These are phyloP conservation scores for Tautogolabrus adspersus DNA, from an alignment of 2,113 vertebrate genomes.

Conservation along the genomic window DNA sequence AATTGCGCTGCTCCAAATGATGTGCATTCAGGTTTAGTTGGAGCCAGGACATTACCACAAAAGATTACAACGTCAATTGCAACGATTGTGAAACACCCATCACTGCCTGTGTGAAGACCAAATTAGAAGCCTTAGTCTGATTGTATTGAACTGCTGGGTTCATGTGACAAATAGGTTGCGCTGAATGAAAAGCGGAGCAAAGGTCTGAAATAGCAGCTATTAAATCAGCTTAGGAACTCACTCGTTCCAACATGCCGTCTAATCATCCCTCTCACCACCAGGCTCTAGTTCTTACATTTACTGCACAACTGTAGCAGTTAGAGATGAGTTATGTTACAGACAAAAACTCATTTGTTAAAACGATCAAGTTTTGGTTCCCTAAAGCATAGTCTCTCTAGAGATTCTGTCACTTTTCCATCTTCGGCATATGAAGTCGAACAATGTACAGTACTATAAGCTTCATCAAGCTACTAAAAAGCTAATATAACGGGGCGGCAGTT, in stretches of 20 bases:
- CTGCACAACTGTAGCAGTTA: background rate
- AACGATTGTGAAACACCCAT: background rate
- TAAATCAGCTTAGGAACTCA: background rate
- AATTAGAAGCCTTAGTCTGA: slow-evolving; percentile 20
- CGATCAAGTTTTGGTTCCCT: background rate
- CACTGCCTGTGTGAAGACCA: background rate
- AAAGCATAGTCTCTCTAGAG: background rate
- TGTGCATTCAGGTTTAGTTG: slow-evolving; percentile 9
- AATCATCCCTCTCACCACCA: background rate
- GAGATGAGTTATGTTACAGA: background rate
- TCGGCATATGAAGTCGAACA: too few species aligned
- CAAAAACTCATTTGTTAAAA: background rate
- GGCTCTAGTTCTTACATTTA: background rate
- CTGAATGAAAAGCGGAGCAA: background rate
- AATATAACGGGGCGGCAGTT: too few species aligned
- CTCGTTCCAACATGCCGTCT: background rate
- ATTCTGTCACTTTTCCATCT: too few species aligned
- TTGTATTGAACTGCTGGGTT: slow-evolving; percentile 1
- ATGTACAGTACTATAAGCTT: too few species aligned
- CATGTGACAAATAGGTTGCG: background rate
- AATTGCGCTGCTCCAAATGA: slow-evolving; percentile 26
- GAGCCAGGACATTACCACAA: slow-evolving; percentile 16
- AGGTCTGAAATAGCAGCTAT: background rate
- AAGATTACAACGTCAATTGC: slow-evolving; percentile 43
- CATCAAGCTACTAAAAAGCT: background rate